Evolutionary conservation across 2,797 vertebrate genomes (phyloP), one percentile per base, ranked within the genome.

Genomic region (Cynopterus sphinx): DNA sequence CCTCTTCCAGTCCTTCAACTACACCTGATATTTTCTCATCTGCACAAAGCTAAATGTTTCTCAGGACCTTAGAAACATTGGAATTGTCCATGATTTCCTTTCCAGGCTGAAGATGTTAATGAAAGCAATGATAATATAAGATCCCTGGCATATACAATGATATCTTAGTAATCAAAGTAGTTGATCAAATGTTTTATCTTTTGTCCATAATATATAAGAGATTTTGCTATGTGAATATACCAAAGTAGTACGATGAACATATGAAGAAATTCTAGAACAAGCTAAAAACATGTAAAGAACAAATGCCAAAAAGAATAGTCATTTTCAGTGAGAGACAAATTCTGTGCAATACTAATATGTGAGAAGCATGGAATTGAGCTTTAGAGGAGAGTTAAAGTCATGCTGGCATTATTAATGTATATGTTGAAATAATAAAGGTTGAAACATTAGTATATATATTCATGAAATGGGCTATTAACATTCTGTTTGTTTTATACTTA

Each of bases 401-500:
- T n/a, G 9, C 22, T 82, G 16, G 0, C 70, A 85, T 78, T 89
- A 77, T 73, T 91, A 87, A 92, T 86, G 63, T 71, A 28, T 67
- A 65, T 39, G 39, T 59, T 91, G 65, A 87, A 59, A 94, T 93
- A 85, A 92, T 92, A 77, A 93, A 94, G 7, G 41, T 79, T 92
- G 77, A 91, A 0, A 11, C 83, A 91, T 81, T 92, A 49, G 24
- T 59, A 79, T 84, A 96, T 92, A 53, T 87, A 96, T 87, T 89
- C 85, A 89, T 81, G 82, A 92, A 96, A 94, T 96, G 68, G 78
- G 49, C 81, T 39, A 57, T 95, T 96, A 96, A 83, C 87, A 94
- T 95, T 96, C 86, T 94, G 90, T 96, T 96, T 96, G 82, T 96
- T 96, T 96, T 95, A 92, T 87, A 86, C 86, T 91, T 91, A 90